Percentiles rank a stretch among this genome's conserved stretches.
Evolutionary conservation across 2,888 invertebrate genomes (phyloP).

Genomic region (Epirrhoe tristata): DNA sequence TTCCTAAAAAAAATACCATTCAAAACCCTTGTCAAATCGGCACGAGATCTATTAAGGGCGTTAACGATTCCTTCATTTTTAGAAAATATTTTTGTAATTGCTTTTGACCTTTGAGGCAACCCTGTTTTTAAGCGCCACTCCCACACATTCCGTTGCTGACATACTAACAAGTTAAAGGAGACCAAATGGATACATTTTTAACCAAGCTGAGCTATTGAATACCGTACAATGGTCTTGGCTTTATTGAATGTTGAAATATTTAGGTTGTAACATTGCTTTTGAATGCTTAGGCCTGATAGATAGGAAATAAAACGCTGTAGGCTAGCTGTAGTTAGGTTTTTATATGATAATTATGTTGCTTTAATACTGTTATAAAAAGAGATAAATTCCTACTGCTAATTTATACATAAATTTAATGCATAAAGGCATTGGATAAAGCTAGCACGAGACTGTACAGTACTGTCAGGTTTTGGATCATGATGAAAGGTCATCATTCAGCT

Average conservation of each 20-base stretch:
- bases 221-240: slow-evolving; percentile 12
- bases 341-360: background rate
- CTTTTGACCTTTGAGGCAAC: slow-evolving; percentile 33
- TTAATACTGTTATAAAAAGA: background rate
- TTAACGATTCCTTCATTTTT: no score
- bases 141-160: slow-evolving; percentile 71
- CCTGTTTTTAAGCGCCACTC: slow-evolving; percentile 57
- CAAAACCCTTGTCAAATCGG: no score
- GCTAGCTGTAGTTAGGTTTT: slow-evolving; percentile 6
- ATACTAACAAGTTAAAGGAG: slow-evolving; percentile 49
- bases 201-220: slow-evolving; percentile 15
- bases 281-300: slow-evolving; percentile 19
- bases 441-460: no score
- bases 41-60: no score
- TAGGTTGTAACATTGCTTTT: slow-evolving; percentile 25
- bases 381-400: no score
- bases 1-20: no score
- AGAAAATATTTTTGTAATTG: background rate
- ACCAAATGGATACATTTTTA: slow-evolving; percentile 24
- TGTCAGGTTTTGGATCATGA: no score
- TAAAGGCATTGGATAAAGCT: no score
- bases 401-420: no score
- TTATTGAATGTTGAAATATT: slow-evolving; percentile 34
- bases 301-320: slow-evolving; percentile 10
- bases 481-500: no score